phyloP scores from a whole-genome alignment of 2,888 invertebrate genomes.

The Acrobasis consociella region DNA sequence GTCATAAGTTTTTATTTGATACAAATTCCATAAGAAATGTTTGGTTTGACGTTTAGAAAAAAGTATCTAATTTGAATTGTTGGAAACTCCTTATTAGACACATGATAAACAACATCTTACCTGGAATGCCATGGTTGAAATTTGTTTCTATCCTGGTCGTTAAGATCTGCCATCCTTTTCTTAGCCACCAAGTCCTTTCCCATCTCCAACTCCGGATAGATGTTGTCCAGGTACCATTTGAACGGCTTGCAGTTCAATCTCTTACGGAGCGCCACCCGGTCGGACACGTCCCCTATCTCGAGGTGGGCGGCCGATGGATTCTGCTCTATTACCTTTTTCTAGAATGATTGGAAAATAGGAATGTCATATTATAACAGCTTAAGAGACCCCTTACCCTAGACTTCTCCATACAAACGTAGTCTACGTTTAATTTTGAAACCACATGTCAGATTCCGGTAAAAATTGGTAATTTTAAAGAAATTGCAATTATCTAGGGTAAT shows the following conservation, averaged over 20 bases:
- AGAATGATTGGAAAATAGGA: slow-evolving; percentile 39
- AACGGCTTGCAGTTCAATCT: slow-evolving; percentile 91
- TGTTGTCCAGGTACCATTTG: slow-evolving; percentile 92
- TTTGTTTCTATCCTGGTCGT: slow-evolving; percentile 82
- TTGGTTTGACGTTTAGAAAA: too few relatives aligned
- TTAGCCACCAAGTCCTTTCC: slow-evolving; percentile 83
- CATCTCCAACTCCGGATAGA: slow-evolving; percentile 91
- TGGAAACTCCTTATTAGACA: too few relatives aligned
- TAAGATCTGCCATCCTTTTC: slow-evolving; percentile 83
- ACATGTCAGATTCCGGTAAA: too few relatives aligned
- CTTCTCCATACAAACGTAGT: too few relatives aligned
- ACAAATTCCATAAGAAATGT: too few relatives aligned
- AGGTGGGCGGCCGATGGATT: slow-evolving; percentile 84
- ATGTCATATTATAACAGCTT: too few relatives aligned
- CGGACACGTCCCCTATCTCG: slow-evolving; percentile 90
- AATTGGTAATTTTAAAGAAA: too few relatives aligned
- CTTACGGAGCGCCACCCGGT: slow-evolving; percentile 87
- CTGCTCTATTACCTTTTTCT: slow-evolving; percentile 89
- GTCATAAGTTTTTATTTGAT: too few relatives aligned
- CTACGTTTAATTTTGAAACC: too few relatives aligned
- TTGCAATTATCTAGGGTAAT: too few relatives aligned
- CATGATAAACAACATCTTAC: slow-evolving; percentile 43
- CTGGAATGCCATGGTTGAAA: slow-evolving; percentile 93
- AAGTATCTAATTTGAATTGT: too few relatives aligned
- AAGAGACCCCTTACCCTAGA: too few relatives aligned